phyloP scores from a whole-genome alignment of 2,888 invertebrate species.

The Poecilobothrus nobilitatus region DNA sequence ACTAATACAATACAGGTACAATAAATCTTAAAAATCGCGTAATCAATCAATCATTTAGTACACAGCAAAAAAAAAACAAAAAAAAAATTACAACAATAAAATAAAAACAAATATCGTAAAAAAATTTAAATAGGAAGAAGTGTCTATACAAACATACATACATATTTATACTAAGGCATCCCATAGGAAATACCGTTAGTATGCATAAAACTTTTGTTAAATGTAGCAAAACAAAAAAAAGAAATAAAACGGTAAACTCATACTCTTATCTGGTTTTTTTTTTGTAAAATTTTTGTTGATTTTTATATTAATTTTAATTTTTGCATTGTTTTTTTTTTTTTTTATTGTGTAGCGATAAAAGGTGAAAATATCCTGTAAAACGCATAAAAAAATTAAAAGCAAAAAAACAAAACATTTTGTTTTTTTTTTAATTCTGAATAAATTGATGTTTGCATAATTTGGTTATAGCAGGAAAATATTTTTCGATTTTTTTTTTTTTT shows the following conservation, averaged over 20 bases:
- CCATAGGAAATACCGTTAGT: no score
- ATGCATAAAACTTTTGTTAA: not conserved
- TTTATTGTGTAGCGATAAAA: no score
- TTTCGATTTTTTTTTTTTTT: not conserved
- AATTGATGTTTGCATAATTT: conserved; percentile 4
- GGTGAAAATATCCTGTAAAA: no score
- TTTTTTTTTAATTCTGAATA: not conserved
- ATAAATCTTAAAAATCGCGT: conserved; percentile 1
- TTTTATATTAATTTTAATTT: no score
- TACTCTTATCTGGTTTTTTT: no score
- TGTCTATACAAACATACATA: not conserved
- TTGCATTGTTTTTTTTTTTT: no score
- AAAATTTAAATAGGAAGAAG: not conserved
- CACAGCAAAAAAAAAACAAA: not conserved
- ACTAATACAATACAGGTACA: not conserved
- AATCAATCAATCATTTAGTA: not conserved
- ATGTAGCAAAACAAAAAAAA: no score
- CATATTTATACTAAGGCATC: not conserved
- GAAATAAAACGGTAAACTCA: no score
- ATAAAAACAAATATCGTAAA: no score
- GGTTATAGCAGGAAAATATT: not conserved
- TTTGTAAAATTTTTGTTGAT: no score
- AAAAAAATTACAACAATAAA: not conserved
- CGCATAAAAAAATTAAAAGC: not conserved
- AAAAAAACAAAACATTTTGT: not conserved